Evolutionary conservation across 2,797 vertebrate genomes (phyloP).

Genomic region (Dallia pectoralis): DNA sequence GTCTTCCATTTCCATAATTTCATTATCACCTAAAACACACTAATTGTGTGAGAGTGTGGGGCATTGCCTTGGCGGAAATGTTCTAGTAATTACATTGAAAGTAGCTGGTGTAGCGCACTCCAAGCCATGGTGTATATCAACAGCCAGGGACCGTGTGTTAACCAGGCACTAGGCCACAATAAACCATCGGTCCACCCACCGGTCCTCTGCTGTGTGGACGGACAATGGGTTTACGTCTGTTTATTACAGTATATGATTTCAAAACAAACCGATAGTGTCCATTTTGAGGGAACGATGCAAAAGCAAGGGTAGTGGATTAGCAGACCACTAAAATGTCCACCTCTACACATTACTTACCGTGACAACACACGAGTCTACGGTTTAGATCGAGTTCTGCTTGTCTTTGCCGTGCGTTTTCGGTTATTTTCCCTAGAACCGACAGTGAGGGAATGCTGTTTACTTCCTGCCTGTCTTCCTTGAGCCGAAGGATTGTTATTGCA

Average conservation of each 20-base stretch:
- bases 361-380: too few species aligned
- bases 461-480: slow-evolving; percentile 7
- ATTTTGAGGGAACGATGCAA: slow-evolving; percentile 6
- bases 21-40: slow-evolving; percentile 98
- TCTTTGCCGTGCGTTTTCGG: background rate
- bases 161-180: background rate
- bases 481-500: background rate
- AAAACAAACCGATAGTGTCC: background rate
- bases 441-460: slow-evolving; percentile 14
- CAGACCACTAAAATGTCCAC: background rate
- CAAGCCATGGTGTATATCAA: slow-evolving; percentile 58
- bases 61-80: slow-evolving; percentile 89
- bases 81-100: slow-evolving; percentile 94
- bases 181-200: background rate
- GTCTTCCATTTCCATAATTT: slow-evolving; percentile 98
- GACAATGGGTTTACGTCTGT: slow-evolving; percentile 16
- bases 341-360: background rate
- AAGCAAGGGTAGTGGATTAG: background rate
- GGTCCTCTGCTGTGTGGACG: too few species aligned
- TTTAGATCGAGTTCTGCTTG: background rate
- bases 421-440: background rate
- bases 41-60: slow-evolving; percentile 94
- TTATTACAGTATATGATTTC: background rate
- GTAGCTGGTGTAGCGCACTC: slow-evolving; percentile 74
- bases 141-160: slow-evolving; percentile 66